Base-by-base conservation (phyloP, 2,797 vertebrate species). In the Philypnodon macrostomus region DNA sequence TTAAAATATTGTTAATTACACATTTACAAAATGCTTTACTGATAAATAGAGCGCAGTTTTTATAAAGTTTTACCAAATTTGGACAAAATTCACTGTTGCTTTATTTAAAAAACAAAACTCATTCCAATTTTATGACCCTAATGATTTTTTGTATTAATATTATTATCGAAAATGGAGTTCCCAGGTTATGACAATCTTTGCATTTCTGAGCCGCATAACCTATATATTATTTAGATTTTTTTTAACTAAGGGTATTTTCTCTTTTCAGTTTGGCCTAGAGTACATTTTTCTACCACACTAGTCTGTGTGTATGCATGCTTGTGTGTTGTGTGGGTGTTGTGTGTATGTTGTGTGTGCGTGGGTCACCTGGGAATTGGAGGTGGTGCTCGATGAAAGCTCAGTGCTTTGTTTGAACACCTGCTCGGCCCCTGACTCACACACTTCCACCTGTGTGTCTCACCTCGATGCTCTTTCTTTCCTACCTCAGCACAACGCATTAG, bases 371-470 rank as follows among this genome's bases (percentile, higher is more conserved):
- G 76, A 75, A 67, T 45, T 59, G 38, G 56, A 81, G 77, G 79
- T 77, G 75, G 70, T 71, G 67, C 47, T 55, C 75, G 73, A 81
- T 81, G 70, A 79, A 73, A 77, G 82, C 81, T 64, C 54, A 48
- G 55, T 66, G 52, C 81, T 87, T 85, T 91, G 80, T 89, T 88
- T 90, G 83, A 90, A 90, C 88, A 90, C 85, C 83, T 91, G 86
- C 80, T 84, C 75, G 66, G 76, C 74, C 80, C 58, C 76, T 62
- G 66, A 75, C 63, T 77, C 58, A 54, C 56, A 37, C 62, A 24
- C 47, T 46, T 70, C 36, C 46, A 63, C 68, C 51, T 47, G 41
- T 13, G 15, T 12, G 6, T 40, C 0, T 33, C 7, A 21, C 54
- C 30, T 57, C 11, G 17, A 44, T 44, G 37, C 50, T 40, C 21